A percentile compares a stretch with the other conserved stretches of the same genome.
Evolutionary conservation across 2,888 invertebrate genomes (phyloP).

Genomic region (Microctonus hyperodae): DNA sequence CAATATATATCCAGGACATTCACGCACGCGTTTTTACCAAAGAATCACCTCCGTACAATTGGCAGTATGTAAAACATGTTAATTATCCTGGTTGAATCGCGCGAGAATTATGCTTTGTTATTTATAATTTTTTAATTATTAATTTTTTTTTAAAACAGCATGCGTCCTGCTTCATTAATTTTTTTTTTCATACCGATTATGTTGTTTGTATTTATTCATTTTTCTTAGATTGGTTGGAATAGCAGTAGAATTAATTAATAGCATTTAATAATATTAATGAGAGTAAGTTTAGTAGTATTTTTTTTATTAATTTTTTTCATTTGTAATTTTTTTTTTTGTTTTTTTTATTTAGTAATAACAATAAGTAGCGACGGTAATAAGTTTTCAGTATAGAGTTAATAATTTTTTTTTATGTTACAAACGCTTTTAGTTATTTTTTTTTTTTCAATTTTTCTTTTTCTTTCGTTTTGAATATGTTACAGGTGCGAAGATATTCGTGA

Average conservation of each 20-base stretch:
- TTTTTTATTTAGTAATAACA: conserved; percentile 23
- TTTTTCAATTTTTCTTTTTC: neutral
- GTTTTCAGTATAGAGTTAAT: neutral
- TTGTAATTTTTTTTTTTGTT: conserved; percentile 16
- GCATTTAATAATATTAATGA: conserved; percentile 37
- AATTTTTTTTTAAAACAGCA: conserved; percentile 24
- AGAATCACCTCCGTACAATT: conserved; percentile 51
- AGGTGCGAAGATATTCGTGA: conserved; percentile 37
- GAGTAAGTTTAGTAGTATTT: neutral
- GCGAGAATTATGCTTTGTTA: conserved; percentile 22
- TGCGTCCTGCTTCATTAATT: conserved; percentile 19
- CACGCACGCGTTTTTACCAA: conserved; percentile 35
- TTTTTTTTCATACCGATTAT: conserved; percentile 12
- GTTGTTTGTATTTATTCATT: conserved; percentile 28
- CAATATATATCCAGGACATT: conserved; percentile 34
- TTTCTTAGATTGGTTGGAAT: conserved; percentile 32
- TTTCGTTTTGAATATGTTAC: conserved; percentile 34
- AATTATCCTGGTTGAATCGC: conserved; percentile 32
- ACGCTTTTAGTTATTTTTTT: neutral
- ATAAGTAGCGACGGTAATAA: neutral
- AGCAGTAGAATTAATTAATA: conserved; percentile 31
- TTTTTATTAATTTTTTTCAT: conserved; percentile 4
- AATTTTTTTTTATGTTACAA: neutral
- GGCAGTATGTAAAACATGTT: conserved; percentile 59
- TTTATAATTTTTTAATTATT: conserved; percentile 28